These are phyloP conservation scores for Epistrophe eligans DNA, from an alignment of 2,888 invertebrate genomes.

Conservation along the genomic window DNA sequence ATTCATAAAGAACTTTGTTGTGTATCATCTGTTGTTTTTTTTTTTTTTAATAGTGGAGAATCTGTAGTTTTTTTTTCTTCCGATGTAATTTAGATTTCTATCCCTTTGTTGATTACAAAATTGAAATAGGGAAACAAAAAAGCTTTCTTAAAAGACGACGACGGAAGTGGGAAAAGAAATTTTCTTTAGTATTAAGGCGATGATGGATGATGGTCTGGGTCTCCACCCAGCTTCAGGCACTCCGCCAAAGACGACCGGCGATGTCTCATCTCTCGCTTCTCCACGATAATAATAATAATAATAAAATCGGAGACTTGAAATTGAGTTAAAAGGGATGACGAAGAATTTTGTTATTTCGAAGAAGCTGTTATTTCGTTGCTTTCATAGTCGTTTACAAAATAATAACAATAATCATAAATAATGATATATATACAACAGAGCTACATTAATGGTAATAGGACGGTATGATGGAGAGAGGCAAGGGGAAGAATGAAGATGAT, in stretches of 20 bases:
- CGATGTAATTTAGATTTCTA: slow-evolving; percentile 69
- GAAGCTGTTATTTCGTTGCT: slow-evolving; percentile 59
- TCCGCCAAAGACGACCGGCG: slow-evolving; percentile 42
- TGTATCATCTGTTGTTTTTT: slow-evolving; percentile 39
- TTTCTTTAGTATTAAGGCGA: slow-evolving; percentile 22
- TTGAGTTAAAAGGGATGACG: slow-evolving; percentile 64
- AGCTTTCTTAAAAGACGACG: slow-evolving; percentile 50
- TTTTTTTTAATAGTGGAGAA: neutral
- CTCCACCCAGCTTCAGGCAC: slow-evolving; percentile 37
- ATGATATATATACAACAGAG: slow-evolving; percentile 34
- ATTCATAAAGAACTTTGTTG: neutral
- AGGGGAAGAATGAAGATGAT: neutral
- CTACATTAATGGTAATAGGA: neutral
- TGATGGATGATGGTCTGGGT: slow-evolving; percentile 48
- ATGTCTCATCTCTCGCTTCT: slow-evolving; percentile 50
- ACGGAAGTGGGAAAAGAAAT: slow-evolving; percentile 59
- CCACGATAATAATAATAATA: slow-evolving; percentile 29
- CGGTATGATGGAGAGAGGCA: neutral
- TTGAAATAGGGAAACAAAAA: slow-evolving; percentile 38
- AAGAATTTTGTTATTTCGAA: slow-evolving; percentile 31
- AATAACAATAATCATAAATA: slow-evolving; percentile 71
- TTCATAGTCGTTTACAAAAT: slow-evolving; percentile 73
- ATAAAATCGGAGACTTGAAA: slow-evolving; percentile 57
- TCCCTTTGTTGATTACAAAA: slow-evolving; percentile 67
- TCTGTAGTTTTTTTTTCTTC: slow-evolving; percentile 20